Evolutionary conservation across 2,113 vertebrate genomes (phyloP).

Genomic region (Pleuronectes platessa): DNA sequence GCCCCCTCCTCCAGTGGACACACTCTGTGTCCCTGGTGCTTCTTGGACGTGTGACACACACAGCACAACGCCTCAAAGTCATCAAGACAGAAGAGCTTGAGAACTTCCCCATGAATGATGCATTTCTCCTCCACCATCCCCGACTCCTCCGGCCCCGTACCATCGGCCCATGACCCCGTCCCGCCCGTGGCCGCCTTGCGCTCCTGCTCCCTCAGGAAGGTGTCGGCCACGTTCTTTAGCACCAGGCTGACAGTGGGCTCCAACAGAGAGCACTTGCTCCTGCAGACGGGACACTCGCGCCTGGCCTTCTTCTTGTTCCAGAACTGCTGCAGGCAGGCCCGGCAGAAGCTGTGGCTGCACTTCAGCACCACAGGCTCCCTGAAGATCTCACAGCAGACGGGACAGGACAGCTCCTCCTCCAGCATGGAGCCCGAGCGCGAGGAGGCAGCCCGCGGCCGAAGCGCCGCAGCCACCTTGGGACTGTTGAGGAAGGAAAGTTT

Average conservation of each 20-base stretch:
- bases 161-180: fast-evolving
- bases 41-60: constrained; percentile 84
- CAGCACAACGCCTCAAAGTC: constrained; percentile 82
- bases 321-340: constrained; percentile 80
- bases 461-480: constrained; percentile 42
- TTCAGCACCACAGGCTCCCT: constrained; percentile 84
- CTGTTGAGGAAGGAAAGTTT: constrained; percentile 68
- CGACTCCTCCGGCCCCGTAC: not conserved
- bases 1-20: constrained; percentile 83
- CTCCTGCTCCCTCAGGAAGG: constrained; percentile 76
- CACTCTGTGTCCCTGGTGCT: constrained; percentile 81
- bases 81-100: constrained; percentile 83
- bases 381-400: constrained; percentile 85
- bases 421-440: constrained; percentile 69
- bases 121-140: constrained; percentile 63
- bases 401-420: constrained; percentile 83
- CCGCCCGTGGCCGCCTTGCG: not conserved
- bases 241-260: constrained; percentile 82
- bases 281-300: constrained; percentile 83
- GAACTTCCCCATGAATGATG: constrained; percentile 72
- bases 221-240: constrained; percentile 82
- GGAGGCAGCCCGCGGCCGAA: constrained; percentile 74
- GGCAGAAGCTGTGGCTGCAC: constrained; percentile 87
- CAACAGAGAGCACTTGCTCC: constrained; percentile 77
- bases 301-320: constrained; percentile 80